Evolutionary conservation across 2,113 vertebrate genomes (phyloP).

Genomic region (Phalacrocorax aristotelis): DNA sequence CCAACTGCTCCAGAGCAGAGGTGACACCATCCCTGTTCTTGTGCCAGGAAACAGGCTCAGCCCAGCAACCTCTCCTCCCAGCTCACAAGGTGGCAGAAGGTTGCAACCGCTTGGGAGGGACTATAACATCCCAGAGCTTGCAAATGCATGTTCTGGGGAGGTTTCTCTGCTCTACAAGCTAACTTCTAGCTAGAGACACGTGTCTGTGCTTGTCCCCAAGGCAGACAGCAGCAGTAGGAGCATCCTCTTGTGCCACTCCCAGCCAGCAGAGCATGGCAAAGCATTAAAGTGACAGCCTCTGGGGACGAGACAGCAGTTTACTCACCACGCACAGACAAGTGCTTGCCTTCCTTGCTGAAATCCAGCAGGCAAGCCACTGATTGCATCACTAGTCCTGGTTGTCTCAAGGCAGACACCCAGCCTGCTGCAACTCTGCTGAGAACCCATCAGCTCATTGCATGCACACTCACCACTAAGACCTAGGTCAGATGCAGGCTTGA

Average conservation of each 20-base stretch:
- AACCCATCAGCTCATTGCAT: neutral
- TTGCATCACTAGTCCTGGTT: neutral
- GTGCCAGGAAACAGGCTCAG: neutral
- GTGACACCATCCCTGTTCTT: neutral
- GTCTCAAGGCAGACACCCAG: neutral
- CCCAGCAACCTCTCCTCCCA: neutral
- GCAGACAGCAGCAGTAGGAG: neutral
- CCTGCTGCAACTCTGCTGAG: neutral
- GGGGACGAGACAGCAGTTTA: neutral
- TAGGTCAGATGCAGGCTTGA: neutral
- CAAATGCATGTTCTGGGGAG: neutral
- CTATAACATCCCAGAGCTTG: neutral
- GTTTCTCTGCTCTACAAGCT: neutral
- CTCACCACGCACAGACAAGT: neutral
- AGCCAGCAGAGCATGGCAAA: neutral
- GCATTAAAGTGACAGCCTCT: neutral
- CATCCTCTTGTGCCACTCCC: neutral
- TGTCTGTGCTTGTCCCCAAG: neutral
- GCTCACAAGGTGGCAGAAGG: neutral
- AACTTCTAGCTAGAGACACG: neutral
- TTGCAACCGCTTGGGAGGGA: neutral
- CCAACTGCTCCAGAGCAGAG: neutral
- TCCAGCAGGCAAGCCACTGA: neutral
- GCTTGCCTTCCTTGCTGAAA: neutral
- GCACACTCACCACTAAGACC: rapidly evolving